Percentiles rank a stretch among this genome's conserved stretches.
Conservation (phyloP, 2,113 vertebrate species). For the Ochotona curzoniae region DNA sequence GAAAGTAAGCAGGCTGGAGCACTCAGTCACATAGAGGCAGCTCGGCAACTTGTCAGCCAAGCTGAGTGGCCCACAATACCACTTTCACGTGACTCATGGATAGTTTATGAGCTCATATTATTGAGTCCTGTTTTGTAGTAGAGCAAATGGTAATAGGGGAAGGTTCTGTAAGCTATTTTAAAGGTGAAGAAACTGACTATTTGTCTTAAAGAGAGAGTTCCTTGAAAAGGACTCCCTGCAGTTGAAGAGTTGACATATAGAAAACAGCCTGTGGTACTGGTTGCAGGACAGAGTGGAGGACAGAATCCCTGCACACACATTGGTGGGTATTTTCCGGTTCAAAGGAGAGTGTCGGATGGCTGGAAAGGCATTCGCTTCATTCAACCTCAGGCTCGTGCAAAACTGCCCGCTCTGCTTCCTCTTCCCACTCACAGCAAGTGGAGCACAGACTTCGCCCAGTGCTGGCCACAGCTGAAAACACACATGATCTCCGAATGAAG, state of each 20-base stretch:
- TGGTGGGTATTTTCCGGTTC: too few species aligned
- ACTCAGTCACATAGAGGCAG: background rate
- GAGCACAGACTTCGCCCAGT: background rate
- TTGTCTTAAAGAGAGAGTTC: background rate
- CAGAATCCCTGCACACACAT: background rate
- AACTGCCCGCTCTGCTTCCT: background rate
- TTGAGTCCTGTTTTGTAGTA: background rate
- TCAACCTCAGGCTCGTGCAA: background rate
- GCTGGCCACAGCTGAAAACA: background rate
- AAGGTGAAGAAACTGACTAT: background rate
- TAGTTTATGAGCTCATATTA: background rate
- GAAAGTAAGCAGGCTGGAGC: background rate
- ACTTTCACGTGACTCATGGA: background rate
- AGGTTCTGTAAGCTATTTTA: background rate
- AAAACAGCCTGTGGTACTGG: background rate
- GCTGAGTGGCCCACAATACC: background rate
- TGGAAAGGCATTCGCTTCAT: accelerated
- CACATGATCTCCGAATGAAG: background rate
- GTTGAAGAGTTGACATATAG: background rate
- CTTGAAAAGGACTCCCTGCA: background rate
- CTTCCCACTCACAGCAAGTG: background rate
- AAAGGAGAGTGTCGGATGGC: background rate
- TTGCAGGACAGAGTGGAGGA: background rate
- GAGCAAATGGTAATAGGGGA: background rate
- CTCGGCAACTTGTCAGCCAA: background rate